These are phyloP conservation scores for Pedionomus torquatus DNA, from an alignment of 2,113 vertebrate genomes.

Conservation along the genomic window DNA sequence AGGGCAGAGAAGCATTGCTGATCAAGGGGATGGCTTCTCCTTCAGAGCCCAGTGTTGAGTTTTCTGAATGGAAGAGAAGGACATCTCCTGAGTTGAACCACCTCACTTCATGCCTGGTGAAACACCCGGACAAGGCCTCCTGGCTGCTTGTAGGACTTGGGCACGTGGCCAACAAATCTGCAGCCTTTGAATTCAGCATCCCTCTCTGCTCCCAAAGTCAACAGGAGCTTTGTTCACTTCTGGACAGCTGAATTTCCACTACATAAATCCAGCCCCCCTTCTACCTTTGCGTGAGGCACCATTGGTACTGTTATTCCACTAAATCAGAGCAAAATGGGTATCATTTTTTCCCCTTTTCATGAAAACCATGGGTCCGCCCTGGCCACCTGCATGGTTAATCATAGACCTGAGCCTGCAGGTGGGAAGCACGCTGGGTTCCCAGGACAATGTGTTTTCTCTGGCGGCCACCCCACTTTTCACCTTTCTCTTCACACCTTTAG, in stretches of 20 bases:
- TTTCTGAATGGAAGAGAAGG: background rate
- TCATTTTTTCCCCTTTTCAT: background rate
- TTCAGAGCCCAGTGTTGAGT: background rate
- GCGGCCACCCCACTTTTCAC: background rate
- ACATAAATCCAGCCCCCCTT: background rate
- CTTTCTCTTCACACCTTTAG: background rate
- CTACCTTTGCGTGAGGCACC: background rate
- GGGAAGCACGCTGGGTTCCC: background rate
- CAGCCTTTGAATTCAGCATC: background rate
- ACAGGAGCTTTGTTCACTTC: background rate
- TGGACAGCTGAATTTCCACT: background rate
- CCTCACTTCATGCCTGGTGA: background rate
- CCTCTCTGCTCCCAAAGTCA: background rate
- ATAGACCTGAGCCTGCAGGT: background rate
- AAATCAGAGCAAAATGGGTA: background rate
- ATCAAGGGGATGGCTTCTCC: background rate
- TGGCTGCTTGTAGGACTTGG: background rate
- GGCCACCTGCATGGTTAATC: background rate
- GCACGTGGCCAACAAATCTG: background rate
- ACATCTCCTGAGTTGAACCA: background rate
- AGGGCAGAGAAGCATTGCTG: accelerated
- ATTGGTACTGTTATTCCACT: background rate
- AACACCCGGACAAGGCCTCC: background rate
- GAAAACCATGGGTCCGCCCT: background rate
- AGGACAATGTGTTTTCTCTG: background rate